These are phyloP conservation scores for Bemisia tabaci DNA, from an alignment of 1,140 invertebrate species.

Conservation along the genomic window DNA sequence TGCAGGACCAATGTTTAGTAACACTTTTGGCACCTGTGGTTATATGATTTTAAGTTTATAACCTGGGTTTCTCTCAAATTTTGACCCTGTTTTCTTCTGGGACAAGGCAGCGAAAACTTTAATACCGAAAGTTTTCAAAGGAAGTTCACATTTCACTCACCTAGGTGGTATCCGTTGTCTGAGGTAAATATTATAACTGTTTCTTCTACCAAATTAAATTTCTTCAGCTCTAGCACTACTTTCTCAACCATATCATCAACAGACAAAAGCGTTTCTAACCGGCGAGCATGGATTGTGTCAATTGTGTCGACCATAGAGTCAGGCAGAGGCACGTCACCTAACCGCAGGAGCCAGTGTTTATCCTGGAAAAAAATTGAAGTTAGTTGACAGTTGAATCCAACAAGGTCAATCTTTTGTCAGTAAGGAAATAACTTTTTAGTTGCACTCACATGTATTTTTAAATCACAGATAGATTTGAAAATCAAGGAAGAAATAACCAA, in stretches of 20 bases:
- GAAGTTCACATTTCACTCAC: slow-evolving; percentile 28
- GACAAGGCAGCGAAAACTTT: too few relatives aligned
- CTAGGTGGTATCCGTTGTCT: slow-evolving; percentile 81
- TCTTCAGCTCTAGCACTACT: slow-evolving; percentile 42
- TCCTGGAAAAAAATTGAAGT: slow-evolving; percentile 35
- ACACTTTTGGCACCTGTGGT: too few relatives aligned
- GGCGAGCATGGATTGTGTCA: slow-evolving; percentile 49
- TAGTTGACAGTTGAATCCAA: slow-evolving; percentile 3
- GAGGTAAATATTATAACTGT: slow-evolving; percentile 75
- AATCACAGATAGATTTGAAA: too few relatives aligned
- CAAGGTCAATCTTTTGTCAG: neutral
- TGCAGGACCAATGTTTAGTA: too few relatives aligned
- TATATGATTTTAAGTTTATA: too few relatives aligned
- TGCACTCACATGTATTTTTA: too few relatives aligned
- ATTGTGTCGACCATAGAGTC: slow-evolving; percentile 38
- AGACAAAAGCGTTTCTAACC: slow-evolving; percentile 65
- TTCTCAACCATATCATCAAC: slow-evolving; percentile 70
- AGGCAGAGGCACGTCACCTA: slow-evolving; percentile 46
- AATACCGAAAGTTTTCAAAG: slow-evolving; percentile 11
- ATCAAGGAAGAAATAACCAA: too few relatives aligned
- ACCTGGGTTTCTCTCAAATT: too few relatives aligned
- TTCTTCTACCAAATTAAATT: slow-evolving; percentile 41
- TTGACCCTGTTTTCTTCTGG: too few relatives aligned
- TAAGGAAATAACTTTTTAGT: too few relatives aligned
- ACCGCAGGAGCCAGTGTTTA: slow-evolving; percentile 65